phyloP scores from a whole-genome alignment of 1,140 invertebrate species.

The Aricia agestis region DNA sequence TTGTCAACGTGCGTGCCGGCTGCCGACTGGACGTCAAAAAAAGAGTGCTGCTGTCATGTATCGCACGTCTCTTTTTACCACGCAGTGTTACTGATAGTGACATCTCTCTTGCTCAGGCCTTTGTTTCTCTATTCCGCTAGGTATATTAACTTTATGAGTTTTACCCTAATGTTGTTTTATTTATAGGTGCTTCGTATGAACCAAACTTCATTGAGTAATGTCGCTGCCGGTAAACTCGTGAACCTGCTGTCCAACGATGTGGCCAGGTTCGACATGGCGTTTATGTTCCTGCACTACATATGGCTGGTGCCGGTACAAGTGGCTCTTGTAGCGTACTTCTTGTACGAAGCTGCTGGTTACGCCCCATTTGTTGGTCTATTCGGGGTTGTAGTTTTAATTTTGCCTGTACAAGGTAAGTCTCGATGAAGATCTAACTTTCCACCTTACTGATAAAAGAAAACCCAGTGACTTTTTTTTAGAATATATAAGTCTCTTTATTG shows the following conservation, averaged over 20 bases:
- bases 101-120: too few species aligned
- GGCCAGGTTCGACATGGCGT: constrained; percentile 79
- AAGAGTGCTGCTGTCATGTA: too few species aligned
- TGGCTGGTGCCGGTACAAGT: constrained; percentile 85
- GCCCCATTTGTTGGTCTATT: constrained; percentile 82
- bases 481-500: too few species aligned
- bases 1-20: too few species aligned
- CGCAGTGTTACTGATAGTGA: too few species aligned
- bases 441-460: too few species aligned
- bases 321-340: constrained; percentile 77
- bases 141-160: too few species aligned
- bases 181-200: constrained; percentile 78
- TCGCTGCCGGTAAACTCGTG: constrained; percentile 88
- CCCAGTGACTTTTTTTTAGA: too few species aligned
- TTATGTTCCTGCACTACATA: constrained; percentile 79
- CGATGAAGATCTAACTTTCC: neutral
- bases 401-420: constrained; percentile 81
- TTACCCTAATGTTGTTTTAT: neutral
- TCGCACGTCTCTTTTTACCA: too few species aligned
- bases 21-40: too few species aligned
- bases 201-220: constrained; percentile 80
- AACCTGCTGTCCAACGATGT: constrained; percentile 91
- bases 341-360: constrained; percentile 82
- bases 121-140: too few species aligned
- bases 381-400: constrained; percentile 77